Evolutionary conservation across 2,797 vertebrate species (phyloP).

Genomic region (Peromyscus nudipes): DNA sequence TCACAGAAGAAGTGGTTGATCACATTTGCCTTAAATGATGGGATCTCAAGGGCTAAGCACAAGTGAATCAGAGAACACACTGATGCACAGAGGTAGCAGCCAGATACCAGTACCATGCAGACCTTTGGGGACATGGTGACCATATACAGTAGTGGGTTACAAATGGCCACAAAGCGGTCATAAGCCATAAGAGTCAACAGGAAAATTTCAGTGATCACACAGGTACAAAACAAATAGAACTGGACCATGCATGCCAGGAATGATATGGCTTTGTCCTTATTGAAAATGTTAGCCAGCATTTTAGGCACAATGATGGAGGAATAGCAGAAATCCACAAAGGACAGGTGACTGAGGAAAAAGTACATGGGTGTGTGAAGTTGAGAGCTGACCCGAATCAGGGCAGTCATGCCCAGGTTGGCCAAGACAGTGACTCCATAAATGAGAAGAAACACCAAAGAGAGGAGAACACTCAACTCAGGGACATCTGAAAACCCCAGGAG

Average conservation of each 20-base stretch:
- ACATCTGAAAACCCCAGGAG: constrained; percentile 67
- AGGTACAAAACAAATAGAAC: constrained; percentile 62
- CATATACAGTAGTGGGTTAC: constrained; percentile 59
- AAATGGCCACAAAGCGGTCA: constrained; percentile 73
- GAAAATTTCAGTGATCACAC: constrained; percentile 21
- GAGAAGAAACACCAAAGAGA: constrained; percentile 69
- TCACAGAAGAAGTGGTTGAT: constrained; percentile 77
- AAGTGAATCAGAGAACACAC: constrained; percentile 57
- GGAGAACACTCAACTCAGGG: background rate
- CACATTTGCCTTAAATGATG: background rate
- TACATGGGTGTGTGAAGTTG: constrained; percentile 62
- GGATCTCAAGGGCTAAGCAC: constrained; percentile 39
- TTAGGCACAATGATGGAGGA: constrained; percentile 44
- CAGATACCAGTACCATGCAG: constrained; percentile 7
- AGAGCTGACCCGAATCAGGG: constrained; percentile 34
- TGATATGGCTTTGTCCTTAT: constrained; percentile 38
- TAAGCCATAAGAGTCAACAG: constrained; percentile 70
- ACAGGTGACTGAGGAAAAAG: constrained; percentile 75
- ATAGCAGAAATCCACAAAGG: constrained; percentile 77
- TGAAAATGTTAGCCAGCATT: constrained; percentile 48
- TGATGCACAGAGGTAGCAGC: constrained; percentile 59
- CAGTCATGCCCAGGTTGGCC: constrained; percentile 70
- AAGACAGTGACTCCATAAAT: constrained; percentile 52
- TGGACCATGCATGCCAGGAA: constrained; percentile 47
- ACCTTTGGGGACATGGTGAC: constrained; percentile 32